phyloP scores from a whole-genome alignment of 2,797 vertebrate genomes.

The Galagoides demidoff region DNA sequence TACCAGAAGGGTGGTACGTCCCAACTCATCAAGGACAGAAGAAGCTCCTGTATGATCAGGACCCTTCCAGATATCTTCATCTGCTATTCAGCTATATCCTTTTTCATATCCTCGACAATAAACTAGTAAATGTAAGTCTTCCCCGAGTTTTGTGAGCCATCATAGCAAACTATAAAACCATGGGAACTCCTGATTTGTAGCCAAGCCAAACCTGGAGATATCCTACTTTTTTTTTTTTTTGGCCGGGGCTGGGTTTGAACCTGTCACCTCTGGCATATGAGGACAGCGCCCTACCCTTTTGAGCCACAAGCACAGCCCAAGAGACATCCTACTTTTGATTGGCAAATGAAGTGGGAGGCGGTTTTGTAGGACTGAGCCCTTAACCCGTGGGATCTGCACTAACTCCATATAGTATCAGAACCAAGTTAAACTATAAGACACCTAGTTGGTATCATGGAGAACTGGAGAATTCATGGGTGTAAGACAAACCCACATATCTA shows the following conservation, averaged over 20 bases:
- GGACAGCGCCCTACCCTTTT: too few relatives aligned
- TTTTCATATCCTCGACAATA: background rate
- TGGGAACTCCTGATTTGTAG: background rate
- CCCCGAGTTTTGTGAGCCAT: background rate
- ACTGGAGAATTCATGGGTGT: background rate
- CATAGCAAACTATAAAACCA: background rate
- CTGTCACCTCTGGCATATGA: too few relatives aligned
- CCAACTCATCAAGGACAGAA: background rate
- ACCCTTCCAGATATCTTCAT: background rate
- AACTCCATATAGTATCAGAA: background rate
- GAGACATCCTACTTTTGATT: background rate
- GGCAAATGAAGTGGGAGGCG: background rate
- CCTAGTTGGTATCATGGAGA: background rate
- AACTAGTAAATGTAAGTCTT: background rate
- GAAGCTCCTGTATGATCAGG: fast-evolving
- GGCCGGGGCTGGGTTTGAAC: too few relatives aligned
- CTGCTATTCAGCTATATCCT: background rate
- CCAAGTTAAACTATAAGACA: background rate
- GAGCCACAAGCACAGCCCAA: too few relatives aligned
- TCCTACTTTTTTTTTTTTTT: background rate
- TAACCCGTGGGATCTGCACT: background rate
- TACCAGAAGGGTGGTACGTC: background rate
- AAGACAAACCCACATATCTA: background rate
- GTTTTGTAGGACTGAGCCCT: background rate
- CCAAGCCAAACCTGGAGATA: background rate